Base-by-base conservation (phyloP, 1,140 invertebrate species). In the Gryon sp. region DNA sequence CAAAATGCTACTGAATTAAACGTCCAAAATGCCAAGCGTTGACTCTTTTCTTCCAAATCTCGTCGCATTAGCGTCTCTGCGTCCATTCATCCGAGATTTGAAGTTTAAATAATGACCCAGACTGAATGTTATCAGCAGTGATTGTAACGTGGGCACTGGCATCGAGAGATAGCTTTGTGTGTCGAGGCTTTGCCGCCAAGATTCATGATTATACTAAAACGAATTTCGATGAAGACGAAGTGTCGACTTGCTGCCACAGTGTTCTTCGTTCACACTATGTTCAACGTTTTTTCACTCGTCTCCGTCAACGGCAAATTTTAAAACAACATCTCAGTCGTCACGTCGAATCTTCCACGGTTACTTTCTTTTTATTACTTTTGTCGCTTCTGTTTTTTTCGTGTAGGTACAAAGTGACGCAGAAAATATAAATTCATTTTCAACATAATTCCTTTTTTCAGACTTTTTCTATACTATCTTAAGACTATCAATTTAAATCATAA, bases 101-200 rank as follows among this genome's bases (percentile, higher is more conserved):
- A 73, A 70, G 65, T 76, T 75, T 76, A 79, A 79, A 76, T 79
- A 79, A 79, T 79, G 66, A 69, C 62, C 72, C 72, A 19, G 34
- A 30, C 62, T 76, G 62, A 79, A 79, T 79, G 77, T 79, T 79
- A 79, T 79, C 77, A 72, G 66, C 45, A 22, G 53, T 59, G 76
- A 79, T 75, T 79, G 76, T 75, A 38, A 75, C 76, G 53, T 62
- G 50, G 72, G 70, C 59, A 60, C 59, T 38, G 60, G 34, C 70
- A 55, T 60, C 65, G 36, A 46, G 46, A 78, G 76, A 75, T 79
- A 78, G 59, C 76, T 75, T 79, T 79, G 76, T 66, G 57, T 9
- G 16, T n/a, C 50, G 22, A 26, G 7, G 24, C 38, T 14, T 9
- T 11, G 45, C 68, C 50, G 70, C 34, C 72, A 55, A 75, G 63